phyloP scores from a whole-genome alignment of 1,140 invertebrate species.

The Drosophila murphyi region DNA sequence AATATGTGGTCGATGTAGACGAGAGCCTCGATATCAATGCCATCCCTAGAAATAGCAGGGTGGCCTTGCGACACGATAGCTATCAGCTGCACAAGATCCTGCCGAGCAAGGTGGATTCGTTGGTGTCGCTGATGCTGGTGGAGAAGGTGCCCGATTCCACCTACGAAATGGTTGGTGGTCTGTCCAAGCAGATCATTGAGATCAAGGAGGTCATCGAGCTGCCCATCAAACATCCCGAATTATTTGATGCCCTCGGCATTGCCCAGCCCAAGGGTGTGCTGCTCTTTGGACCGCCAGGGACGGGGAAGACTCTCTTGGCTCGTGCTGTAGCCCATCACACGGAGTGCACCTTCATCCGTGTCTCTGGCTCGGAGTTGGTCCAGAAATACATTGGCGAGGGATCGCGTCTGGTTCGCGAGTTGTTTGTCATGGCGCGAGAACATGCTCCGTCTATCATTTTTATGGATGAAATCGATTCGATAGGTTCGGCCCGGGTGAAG shows the following conservation, averaged over 20 bases:
- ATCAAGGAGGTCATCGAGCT: conserved; percentile 70
- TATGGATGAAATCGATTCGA: conserved; percentile 93
- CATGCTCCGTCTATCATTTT: conserved; percentile 92
- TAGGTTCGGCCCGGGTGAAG: conserved; percentile 90
- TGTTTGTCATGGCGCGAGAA: conserved; percentile 74
- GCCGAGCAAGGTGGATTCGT: conserved; percentile 52
- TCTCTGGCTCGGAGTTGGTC: conserved; percentile 90
- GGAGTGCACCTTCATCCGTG: conserved; percentile 85
- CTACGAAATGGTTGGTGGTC: conserved; percentile 87
- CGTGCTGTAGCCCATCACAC: conserved; percentile 90
- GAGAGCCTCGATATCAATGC: conserved; percentile 99
- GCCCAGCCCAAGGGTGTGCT: conserved; percentile 60
- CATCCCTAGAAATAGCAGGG: conserved; percentile 99
- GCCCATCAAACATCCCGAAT: conserved; percentile 55
- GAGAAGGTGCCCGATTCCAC: conserved; percentile 57
- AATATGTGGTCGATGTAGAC: conserved; percentile 99
- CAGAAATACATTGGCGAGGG: conserved; percentile 92
- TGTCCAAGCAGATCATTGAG: conserved; percentile 49
- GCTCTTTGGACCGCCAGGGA: conserved; percentile 52
- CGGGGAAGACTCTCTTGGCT: conserved; percentile 49
- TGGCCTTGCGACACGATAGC: conserved; percentile 86
- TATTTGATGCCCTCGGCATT: conserved; percentile 55
- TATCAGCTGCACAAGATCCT: conserved; percentile 48
- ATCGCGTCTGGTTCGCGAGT: conserved; percentile 86
- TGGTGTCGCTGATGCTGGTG: conserved; percentile 56